A percentile compares a stretch with the other conserved stretches of the same genome.
Evolutionary conservation across 2,113 vertebrate genomes (phyloP).

Genomic region (Microtus montanus): DNA sequence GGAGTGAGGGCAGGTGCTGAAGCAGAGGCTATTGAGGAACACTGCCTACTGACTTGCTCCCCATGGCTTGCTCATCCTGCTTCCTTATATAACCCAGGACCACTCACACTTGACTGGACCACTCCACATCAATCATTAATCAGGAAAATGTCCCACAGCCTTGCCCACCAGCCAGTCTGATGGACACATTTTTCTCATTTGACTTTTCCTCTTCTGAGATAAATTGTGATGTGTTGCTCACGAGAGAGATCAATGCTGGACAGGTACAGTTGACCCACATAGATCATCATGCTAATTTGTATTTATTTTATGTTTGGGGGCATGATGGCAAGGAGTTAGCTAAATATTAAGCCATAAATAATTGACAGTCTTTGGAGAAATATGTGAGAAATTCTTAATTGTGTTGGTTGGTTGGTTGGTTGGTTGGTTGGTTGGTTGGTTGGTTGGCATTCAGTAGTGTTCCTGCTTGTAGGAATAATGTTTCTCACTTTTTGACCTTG

Average conservation of each 20-base stretch:
- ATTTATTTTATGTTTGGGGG: neutral
- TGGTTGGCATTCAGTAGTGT: neutral
- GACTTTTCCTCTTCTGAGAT: neutral
- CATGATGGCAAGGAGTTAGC: neutral
- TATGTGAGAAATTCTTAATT: neutral
- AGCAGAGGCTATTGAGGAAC: neutral
- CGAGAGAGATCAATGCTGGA: neutral
- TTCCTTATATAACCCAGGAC: neutral
- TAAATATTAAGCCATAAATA: neutral
- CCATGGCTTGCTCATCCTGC: neutral
- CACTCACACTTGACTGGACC: neutral
- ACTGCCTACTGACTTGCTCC: neutral
- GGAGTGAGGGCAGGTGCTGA: neutral
- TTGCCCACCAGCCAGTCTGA: neutral
- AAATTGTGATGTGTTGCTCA: neutral
- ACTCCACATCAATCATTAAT: neutral
- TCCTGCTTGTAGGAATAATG: neutral
- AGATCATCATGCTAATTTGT: neutral
- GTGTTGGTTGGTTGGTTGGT: neutral
- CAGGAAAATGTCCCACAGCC: neutral
- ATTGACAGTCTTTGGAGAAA: neutral
- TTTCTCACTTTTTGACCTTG: neutral
- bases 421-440: constrained; percentile 7
- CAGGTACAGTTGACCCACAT: too few species aligned
- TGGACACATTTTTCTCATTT: neutral